These are phyloP conservation scores for Onchidella celtica DNA, from an alignment of 2,888 invertebrate genomes.

Conservation along the genomic window DNA sequence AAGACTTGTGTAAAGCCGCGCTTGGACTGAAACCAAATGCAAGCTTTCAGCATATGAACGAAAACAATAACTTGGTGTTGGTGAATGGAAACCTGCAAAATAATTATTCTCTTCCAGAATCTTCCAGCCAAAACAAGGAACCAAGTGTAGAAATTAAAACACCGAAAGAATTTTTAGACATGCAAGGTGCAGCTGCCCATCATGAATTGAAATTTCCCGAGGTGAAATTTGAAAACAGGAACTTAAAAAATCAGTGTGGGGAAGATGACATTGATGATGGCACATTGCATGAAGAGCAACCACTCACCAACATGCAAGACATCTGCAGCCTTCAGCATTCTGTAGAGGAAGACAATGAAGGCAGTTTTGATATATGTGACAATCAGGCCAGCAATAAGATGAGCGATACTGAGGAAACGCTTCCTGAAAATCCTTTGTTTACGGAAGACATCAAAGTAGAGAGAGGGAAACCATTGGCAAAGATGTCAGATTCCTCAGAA, in stretches of 20 bases:
- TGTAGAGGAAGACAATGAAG: background rate
- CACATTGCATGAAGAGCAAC: background rate
- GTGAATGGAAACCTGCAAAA: background rate
- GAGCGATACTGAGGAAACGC: slow-evolving; percentile 21
- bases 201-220: background rate
- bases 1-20: slow-evolving; percentile 36
- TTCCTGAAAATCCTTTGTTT: slow-evolving; percentile 38
- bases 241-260: background rate
- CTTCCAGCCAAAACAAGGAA: background rate
- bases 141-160: slow-evolving; percentile 7
- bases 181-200: background rate
- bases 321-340: background rate
- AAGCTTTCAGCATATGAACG: slow-evolving; percentile 5
- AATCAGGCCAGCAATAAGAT: background rate
- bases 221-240: background rate
- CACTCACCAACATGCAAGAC: background rate
- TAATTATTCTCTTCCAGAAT: background rate
- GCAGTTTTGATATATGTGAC: background rate
- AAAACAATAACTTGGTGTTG: background rate
- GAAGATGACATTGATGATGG: background rate
- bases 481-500: background rate
- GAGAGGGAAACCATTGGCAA: background rate
- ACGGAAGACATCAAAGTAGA: slow-evolving; percentile 20
- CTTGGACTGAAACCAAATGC: background rate
- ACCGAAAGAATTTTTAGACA: slow-evolving; percentile 37